phyloP scores from a whole-genome alignment of 2,888 invertebrate species.

The Agrochola lota region DNA sequence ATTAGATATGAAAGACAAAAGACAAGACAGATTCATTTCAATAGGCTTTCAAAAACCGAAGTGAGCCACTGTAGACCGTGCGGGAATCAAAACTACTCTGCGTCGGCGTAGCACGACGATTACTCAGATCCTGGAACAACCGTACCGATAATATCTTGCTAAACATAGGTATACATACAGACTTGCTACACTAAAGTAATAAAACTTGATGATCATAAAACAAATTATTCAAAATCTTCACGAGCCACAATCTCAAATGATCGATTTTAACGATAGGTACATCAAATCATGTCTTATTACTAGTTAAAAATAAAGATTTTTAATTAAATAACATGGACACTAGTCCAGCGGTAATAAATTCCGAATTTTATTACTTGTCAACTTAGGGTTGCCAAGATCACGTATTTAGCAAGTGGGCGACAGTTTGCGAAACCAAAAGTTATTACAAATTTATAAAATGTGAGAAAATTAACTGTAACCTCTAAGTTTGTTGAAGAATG shows the following conservation, averaged over 20 bases:
- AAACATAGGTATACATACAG: neutral
- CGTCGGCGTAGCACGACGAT: too few species aligned
- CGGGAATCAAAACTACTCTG: neutral
- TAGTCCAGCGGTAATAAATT: slow-evolving; percentile 34
- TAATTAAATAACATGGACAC: slow-evolving; percentile 57
- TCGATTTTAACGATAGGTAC: slow-evolving; percentile 7
- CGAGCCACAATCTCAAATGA: slow-evolving; percentile 3
- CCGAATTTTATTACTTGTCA: slow-evolving; percentile 39
- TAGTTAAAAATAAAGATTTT: slow-evolving; percentile 34
- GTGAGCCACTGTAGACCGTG: neutral
- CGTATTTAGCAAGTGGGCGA: slow-evolving; percentile 2
- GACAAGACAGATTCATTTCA: neutral
- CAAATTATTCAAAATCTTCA: slow-evolving; percentile 1
- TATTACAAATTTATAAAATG: neutral
- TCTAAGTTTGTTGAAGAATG: neutral
- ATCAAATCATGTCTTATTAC: slow-evolving; percentile 5
- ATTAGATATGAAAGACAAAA: neutral
- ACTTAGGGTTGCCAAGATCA: slow-evolving; percentile 40
- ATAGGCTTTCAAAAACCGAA: neutral
- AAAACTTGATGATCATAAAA: neutral
- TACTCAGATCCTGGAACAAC: neutral
- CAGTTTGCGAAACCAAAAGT: neutral
- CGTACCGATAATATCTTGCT: neutral
- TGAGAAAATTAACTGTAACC: slow-evolving; percentile 5
- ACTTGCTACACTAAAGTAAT: neutral